Percentiles rank a stretch among this genome's conserved stretches.
Conservation (phyloP, 1,140 invertebrate genomes). For the Brachionus plicatilis region DNA sequence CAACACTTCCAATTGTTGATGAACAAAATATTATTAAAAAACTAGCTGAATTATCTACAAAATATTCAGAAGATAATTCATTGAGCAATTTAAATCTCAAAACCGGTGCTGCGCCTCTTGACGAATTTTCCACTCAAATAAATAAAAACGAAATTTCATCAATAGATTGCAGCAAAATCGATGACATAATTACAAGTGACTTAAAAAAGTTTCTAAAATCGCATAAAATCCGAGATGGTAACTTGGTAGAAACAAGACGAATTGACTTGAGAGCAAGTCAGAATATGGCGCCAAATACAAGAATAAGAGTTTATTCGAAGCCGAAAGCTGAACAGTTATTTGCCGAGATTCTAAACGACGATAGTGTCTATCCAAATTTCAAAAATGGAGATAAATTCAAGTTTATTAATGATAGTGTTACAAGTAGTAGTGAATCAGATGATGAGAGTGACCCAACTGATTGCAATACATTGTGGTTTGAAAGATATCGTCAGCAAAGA, state of each 20-base stretch:
- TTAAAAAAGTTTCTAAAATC: constrained; percentile 4
- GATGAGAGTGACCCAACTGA: not conserved
- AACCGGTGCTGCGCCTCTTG: not conserved
- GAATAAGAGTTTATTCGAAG: not conserved
- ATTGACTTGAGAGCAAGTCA: constrained; percentile 14
- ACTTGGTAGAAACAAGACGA: not conserved
- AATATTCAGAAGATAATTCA: not conserved
- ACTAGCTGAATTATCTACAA: not conserved
- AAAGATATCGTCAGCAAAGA: constrained; percentile 4
- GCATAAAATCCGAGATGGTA: constrained; percentile 21
- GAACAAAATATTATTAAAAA: constrained; percentile 2
- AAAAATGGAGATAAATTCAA: not conserved
- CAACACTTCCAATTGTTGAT: not conserved
- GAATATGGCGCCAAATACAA: not conserved
- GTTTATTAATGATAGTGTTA: not conserved
- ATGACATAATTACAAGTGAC: not conserved
- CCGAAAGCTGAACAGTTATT: constrained; percentile 1
- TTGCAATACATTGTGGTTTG: not conserved
- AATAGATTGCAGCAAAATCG: not conserved
- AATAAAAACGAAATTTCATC: not conserved
- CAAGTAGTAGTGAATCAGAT: constrained; percentile 26
- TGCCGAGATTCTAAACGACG: not conserved
- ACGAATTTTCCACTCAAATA: not conserved
- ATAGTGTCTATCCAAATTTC: not conserved
- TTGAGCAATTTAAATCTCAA: not conserved